phyloP scores from a whole-genome alignment of 2,888 invertebrate genomes.

The Conchocele bisecta region DNA sequence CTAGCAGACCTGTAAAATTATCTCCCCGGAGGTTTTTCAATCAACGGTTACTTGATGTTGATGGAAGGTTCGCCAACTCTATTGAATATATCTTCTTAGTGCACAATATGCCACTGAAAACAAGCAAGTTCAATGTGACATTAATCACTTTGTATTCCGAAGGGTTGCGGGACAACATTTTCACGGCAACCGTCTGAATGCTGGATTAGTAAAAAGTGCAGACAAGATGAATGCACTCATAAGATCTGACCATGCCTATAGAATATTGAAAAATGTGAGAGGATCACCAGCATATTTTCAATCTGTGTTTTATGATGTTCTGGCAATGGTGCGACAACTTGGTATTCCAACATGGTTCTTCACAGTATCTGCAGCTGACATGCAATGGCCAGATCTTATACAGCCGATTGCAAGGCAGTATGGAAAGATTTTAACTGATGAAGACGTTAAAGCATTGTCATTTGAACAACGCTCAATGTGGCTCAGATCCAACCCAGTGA shows the following conservation, averaged over 20 bases:
- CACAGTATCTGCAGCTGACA: slow-evolving; percentile 10
- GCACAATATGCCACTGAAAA: slow-evolving; percentile 10
- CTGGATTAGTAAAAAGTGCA: neutral
- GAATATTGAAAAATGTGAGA: slow-evolving; percentile 5
- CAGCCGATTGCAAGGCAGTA: neutral
- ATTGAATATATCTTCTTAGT: slow-evolving; percentile 13
- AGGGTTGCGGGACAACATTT: neutral
- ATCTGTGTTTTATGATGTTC: slow-evolving; percentile 3
- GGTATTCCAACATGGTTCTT: slow-evolving; percentile 8
- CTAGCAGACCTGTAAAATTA: neutral
- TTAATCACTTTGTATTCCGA: slow-evolving; percentile 1
- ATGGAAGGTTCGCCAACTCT: slow-evolving; percentile 1
- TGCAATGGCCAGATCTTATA: slow-evolving; percentile 1
- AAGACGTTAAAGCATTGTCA: neutral
- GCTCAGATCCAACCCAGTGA: neutral
- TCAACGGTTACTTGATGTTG: neutral
- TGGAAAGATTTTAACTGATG: neutral
- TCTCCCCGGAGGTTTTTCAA: slow-evolving; percentile 12
- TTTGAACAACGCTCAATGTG: neutral
- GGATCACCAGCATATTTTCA: slow-evolving; percentile 8
- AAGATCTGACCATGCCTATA: slow-evolving; percentile 3
- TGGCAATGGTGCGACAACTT: slow-evolving; percentile 10
- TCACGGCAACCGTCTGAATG: neutral
- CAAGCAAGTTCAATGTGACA: slow-evolving; percentile 6
- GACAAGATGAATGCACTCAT: neutral